Evolutionary conservation across 2,113 vertebrate species (phyloP).

Genomic region (Agapornis roseicollis): DNA sequence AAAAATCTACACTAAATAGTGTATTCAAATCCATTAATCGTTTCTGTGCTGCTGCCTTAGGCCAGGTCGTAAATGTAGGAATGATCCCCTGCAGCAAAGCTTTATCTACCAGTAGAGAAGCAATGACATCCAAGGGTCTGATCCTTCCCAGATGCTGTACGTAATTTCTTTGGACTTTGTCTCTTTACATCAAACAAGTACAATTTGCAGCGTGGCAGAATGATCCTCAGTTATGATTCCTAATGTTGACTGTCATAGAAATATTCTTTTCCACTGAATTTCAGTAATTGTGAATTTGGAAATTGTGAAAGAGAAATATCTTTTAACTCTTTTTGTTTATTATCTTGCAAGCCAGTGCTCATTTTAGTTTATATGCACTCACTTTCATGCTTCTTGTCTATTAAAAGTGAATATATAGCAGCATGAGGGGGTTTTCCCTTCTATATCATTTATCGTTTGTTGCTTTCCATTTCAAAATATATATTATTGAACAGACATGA

Average conservation of each 20-base stretch:
- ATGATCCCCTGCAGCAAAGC: not conserved
- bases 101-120: not conserved
- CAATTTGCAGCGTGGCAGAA: not conserved
- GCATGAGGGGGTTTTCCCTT: conserved; percentile 1
- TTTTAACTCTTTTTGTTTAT: not conserved
- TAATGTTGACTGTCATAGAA: not conserved
- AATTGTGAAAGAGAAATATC: not conserved
- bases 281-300: not conserved
- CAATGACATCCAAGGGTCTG: not conserved
- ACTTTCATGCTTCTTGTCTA: not conserved
- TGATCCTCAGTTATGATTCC: not conserved
- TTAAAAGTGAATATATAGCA: conserved; percentile 40
- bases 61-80: not conserved
- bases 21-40: not conserved
- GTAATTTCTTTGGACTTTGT: not conserved
- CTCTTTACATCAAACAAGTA: not conserved
- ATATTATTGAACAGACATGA: conserved; percentile 55
- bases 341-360: not conserved
- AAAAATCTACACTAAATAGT: not conserved
- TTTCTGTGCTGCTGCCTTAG: not conserved
- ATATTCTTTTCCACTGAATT: not conserved
- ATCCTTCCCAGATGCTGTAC: not conserved
- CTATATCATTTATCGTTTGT: conserved; percentile 13
- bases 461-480: conserved; percentile 55
- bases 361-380: not conserved